Conservation (phyloP, 53 echinoderm and acorn worm species). For the Zoroaster sp. region DNA sequence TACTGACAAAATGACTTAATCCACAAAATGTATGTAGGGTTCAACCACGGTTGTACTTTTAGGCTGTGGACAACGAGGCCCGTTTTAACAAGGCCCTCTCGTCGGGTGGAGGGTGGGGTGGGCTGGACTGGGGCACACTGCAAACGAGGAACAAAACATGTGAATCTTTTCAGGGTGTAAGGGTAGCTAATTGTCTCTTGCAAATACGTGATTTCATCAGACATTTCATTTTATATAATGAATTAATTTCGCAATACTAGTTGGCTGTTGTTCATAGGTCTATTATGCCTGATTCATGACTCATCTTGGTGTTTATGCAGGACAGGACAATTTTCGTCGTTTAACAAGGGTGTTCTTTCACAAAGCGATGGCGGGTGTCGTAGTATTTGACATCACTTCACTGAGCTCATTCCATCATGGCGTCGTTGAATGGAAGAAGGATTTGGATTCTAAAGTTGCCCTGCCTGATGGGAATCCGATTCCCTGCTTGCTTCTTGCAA, state of each 20-base stretch:
- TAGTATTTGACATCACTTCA: conserved; percentile 82
- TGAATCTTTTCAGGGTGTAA: no score
- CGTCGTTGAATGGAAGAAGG: conserved; percentile 82
- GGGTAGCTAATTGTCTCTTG: no score
- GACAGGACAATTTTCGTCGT: conserved; percentile 73
- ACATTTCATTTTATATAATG: neutral
- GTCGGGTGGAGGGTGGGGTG: no score
- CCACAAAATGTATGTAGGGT: no score
- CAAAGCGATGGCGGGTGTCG: conserved; percentile 74
- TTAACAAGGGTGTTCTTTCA: conserved; percentile 77
- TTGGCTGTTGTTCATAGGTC: neutral
- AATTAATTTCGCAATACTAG: neutral
- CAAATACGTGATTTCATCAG: no score
- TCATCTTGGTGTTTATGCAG: neutral
- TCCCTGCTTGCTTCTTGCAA: conserved; percentile 81
- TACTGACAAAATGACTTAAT: no score
- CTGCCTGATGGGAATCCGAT: conserved; percentile 69
- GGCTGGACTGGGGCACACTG: no score
- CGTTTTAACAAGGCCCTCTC: no score
- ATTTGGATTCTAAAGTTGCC: conserved; percentile 71
- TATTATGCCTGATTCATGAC: neutral
- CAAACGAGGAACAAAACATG: no score
- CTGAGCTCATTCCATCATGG: conserved; percentile 56
- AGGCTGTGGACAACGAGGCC: no score
- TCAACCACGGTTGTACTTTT: no score